These are phyloP conservation scores for Antheraea yamamai DNA, from an alignment of 2,888 invertebrate species.

Conservation along the genomic window DNA sequence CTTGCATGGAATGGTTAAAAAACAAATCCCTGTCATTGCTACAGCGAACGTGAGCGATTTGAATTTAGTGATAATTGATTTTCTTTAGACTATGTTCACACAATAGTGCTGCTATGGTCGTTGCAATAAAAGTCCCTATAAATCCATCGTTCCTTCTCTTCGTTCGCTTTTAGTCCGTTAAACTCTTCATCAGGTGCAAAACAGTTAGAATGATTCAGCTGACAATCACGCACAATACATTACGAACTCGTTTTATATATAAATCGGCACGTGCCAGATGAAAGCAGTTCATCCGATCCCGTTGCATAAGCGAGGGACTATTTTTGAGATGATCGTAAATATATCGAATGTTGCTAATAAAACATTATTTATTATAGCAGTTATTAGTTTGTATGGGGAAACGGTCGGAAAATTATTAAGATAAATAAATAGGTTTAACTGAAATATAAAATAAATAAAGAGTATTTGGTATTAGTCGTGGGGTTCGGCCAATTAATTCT, in stretches of 20 bases:
- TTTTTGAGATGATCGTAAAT: conserved; percentile 1
- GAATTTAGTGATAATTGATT: too few relatives aligned
- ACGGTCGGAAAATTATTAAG: background rate
- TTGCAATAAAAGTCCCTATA: too few relatives aligned
- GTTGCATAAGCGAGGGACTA: conserved; percentile 5
- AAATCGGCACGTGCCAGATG: conserved; percentile 9
- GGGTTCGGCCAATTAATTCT: background rate
- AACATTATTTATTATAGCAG: conserved; percentile 5
- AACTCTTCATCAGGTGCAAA: background rate
- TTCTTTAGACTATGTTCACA: too few relatives aligned
- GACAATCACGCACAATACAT: conserved; percentile 8
- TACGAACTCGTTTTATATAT: background rate
- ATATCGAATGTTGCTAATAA: conserved; percentile 6
- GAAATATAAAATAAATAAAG: background rate
- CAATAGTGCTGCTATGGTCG: too few relatives aligned
- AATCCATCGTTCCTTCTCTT: background rate
- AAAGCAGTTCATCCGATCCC: conserved; percentile 6
- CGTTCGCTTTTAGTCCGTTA: background rate
- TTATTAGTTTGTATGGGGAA: conserved; percentile 8
- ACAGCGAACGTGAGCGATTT: too few relatives aligned
- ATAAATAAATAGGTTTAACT: background rate
- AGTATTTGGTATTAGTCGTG: background rate
- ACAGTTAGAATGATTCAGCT: background rate
- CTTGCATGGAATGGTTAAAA: too few relatives aligned
- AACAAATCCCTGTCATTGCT: too few relatives aligned